Evolutionary conservation across 2,888 invertebrate genomes (phyloP).

Genomic region (Amphimallon solstitiale): DNA sequence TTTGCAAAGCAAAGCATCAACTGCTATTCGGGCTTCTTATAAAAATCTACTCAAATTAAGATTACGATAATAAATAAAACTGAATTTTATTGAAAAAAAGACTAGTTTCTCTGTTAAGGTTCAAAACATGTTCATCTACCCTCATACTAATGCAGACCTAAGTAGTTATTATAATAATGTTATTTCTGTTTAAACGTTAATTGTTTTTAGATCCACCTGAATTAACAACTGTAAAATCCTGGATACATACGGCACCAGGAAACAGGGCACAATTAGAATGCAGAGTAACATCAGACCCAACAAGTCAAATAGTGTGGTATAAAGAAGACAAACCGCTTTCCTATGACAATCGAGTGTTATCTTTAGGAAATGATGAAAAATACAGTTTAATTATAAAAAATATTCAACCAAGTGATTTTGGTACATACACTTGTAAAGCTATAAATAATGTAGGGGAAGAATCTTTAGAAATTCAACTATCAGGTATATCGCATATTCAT

Average conservation of each 20-base stretch:
- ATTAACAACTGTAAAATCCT: constrained; percentile 70
- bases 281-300: constrained; percentile 74
- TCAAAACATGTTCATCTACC: no score
- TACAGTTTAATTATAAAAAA: constrained; percentile 76
- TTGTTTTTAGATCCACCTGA: constrained; percentile 76
- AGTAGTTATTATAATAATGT: no score
- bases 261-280: constrained; percentile 78
- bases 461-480: constrained; percentile 76
- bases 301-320: constrained; percentile 75
- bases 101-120: no score
- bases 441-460: constrained; percentile 79
- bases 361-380: constrained; percentile 64
- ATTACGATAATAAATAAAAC: no score
- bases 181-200: no score
- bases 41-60: no score
- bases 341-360: constrained; percentile 62
- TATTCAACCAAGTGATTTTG: constrained; percentile 76
- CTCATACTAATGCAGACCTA: no score
- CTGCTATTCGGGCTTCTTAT: no score
- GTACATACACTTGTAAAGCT: constrained; percentile 81
- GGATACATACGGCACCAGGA: constrained; percentile 80
- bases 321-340: constrained; percentile 70
- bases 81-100: no score
- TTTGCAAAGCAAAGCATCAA: no score
- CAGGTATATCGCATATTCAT: constrained; percentile 64